Evolutionary conservation across 2,113 vertebrate genomes (phyloP), one percentile per base, ranked within the genome.

Genomic region (Trematomus loennbergii): DNA sequence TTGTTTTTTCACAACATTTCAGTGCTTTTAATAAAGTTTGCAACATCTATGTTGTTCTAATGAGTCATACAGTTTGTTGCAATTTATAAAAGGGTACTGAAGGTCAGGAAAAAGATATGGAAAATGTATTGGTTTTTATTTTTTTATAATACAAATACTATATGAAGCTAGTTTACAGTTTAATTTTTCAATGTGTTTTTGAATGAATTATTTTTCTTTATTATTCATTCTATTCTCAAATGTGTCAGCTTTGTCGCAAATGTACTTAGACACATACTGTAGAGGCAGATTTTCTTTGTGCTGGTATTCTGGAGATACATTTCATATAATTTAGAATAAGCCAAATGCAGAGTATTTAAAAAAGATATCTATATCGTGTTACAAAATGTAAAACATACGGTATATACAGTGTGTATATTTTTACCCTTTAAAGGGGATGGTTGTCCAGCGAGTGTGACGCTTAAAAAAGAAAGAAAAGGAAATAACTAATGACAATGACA

Each of bases 401-500:
- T 10, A 12, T 13, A 22, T 11, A 33, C 45, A 10, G 57, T 50
- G 52, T 65, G 29, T 15, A 75, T 69, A 50, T 18, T 62, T 59
- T 48, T 2, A 65, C 8, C n/a, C 8, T 77, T 74, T 75, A 54
- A 16, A 73, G 25, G 7, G 45, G 18, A 20, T 49, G 15, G 40
- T 61, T 46, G 60, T 78, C 54, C 45, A 57, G 5, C 10, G 8
- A 20, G 8, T n/a, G 55, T 25, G 46, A 73, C 50, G 62, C 16
- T 13, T 17, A 50, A 67, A 36, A 70, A 71, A 29, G 25, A 70
- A 71, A 29, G 25, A 29, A 29, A 29, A 73, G 72, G 78, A 92
- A 89, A 78, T 92, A 72, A 89, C 72, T 81, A 64, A 80, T 75
- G 72, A 73, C 67, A 7, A 10, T 53, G 49, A 53, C 49, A 58